These are phyloP conservation scores for Sarcophaga peregrina DNA, from an alignment of 1,140 invertebrate genomes.

Conservation along the genomic window DNA sequence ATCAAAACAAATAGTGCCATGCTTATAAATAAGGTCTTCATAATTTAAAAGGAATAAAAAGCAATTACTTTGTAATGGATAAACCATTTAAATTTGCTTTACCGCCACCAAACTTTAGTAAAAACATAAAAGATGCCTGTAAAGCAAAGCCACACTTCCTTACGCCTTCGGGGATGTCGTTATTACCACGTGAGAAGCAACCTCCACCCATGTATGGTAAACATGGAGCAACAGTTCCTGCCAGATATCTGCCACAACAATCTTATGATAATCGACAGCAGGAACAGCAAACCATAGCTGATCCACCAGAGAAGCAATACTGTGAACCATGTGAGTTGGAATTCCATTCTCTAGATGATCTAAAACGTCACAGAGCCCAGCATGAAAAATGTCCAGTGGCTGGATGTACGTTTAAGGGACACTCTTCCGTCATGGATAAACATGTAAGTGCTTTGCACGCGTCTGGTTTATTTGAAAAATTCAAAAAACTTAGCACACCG, in stretches of 20 bases:
- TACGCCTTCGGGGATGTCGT: slow-evolving; percentile 62
- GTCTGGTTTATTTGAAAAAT: slow-evolving; percentile 80
- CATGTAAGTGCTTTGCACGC: slow-evolving; percentile 85
- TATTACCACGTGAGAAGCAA: slow-evolving; percentile 59
- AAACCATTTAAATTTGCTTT: slow-evolving; percentile 53
- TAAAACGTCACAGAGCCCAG: slow-evolving; percentile 74
- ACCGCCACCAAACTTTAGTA: slow-evolving; percentile 58
- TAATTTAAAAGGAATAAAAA: background rate
- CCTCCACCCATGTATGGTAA: slow-evolving; percentile 66
- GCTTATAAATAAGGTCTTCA: background rate
- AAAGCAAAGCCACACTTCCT: slow-evolving; percentile 52
- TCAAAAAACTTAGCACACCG: slow-evolving; percentile 77
- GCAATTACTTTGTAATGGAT: slow-evolving; percentile 48
- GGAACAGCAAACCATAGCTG: background rate
- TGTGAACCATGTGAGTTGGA: slow-evolving; percentile 84
- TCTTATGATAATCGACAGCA: background rate
- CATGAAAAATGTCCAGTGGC: slow-evolving; percentile 83
- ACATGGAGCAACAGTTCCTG: slow-evolving; percentile 62
- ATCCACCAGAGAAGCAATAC: slow-evolving; percentile 57
- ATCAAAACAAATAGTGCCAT: background rate
- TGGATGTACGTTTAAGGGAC: slow-evolving; percentile 83
- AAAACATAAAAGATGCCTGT: slow-evolving; percentile 43
- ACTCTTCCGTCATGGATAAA: slow-evolving; percentile 80
- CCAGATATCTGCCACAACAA: slow-evolving; percentile 49
- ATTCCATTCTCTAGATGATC: slow-evolving; percentile 71